A percentile compares a stretch with the other conserved stretches of the same genome.
These are phyloP conservation scores for Ascaphus truei DNA, from an alignment of 2,113 vertebrate genomes.

Conservation along the genomic window DNA sequence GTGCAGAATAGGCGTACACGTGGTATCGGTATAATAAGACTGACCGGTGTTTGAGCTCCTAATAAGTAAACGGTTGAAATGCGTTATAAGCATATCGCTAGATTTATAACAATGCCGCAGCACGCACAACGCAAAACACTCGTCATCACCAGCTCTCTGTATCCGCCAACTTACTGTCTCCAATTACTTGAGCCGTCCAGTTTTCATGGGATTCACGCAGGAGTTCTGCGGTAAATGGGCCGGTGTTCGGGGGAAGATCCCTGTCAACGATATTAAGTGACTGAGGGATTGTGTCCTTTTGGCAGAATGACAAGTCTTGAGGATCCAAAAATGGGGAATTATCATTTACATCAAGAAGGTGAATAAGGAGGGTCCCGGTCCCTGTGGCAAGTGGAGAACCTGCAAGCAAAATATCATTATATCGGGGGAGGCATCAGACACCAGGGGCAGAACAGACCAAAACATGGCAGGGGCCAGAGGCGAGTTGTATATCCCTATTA, in stretches of 20 bases:
- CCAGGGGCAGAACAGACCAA: no score
- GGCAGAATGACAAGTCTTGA: constrained; percentile 56
- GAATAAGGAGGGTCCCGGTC: constrained; percentile 58
- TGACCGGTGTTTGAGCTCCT: no score
- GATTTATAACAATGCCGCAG: no score
- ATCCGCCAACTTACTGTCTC: constrained; percentile 62
- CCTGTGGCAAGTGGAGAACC: constrained; percentile 52
- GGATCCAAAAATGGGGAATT: constrained; percentile 56
- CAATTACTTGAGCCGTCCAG: constrained; percentile 62
- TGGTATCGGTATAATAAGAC: no score
- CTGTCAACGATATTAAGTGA: constrained; percentile 64
- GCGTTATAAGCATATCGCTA: no score
- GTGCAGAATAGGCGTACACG: no score
- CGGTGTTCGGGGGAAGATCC: constrained; percentile 66
- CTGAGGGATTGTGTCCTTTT: constrained; percentile 44
- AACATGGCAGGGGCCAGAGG: no score
- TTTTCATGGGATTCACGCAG: constrained; percentile 54
- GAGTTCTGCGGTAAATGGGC: constrained; percentile 64
- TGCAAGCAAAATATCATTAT: constrained; percentile 24
- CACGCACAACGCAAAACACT: no score
- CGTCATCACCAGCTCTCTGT: no score
- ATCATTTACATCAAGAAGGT: constrained; percentile 62
- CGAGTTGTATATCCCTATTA: no score
- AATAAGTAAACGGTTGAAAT: no score
- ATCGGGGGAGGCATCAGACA: not conserved